Base-by-base conservation (phyloP, 2,888 invertebrate species). In the Drosophila paramelanica region DNA sequence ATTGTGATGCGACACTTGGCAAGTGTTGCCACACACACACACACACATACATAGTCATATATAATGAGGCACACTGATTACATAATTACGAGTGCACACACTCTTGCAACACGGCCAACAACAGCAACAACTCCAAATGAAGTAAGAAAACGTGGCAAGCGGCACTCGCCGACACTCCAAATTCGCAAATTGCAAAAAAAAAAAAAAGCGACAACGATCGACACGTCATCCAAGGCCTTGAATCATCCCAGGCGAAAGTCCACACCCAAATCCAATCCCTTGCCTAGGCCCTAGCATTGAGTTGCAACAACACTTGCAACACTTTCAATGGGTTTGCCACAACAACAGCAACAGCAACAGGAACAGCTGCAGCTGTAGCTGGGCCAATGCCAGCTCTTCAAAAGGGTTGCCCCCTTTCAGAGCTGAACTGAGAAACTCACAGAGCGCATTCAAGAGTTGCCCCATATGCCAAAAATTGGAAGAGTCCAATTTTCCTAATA, bases 41-140 rank as follows among this genome's bases (percentile, higher is more conserved):
- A 49, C 39, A 61, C 23, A 25, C 25, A 60, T 39, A 38, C 33
- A 75, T 73, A 80, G 77, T 80, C 77, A 52, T 43, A 36, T 41
- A 79, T 83, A 86, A 86, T 83, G 84, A 88, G 87, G 82, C 87
- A 68, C 79, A 88, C 68, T 85, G 85, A 82, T 88, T 88, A 86
- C 69, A 82, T 88, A 82, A 88, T 82, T 88, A 85, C 86, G 77
- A 76, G 79, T 84, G 79, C 76, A 64, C 68, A 65, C 77, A 57
- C 71, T 50, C 78, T 62, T 46, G 66, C 60, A 61, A 55, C 60
- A 38, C 49, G 51, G 38, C 38, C 56, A 49, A 41, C 57, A 70
- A 53, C 36, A 46, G 45, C 46, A 51, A 45, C 56, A 56, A 53
- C 55, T 51, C 33, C 31, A 41, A 36, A 79, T 87, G 88, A 85